These are phyloP conservation scores for Therioaphis trifolii DNA, from an alignment of 2,888 invertebrate genomes.

Conservation along the genomic window DNA sequence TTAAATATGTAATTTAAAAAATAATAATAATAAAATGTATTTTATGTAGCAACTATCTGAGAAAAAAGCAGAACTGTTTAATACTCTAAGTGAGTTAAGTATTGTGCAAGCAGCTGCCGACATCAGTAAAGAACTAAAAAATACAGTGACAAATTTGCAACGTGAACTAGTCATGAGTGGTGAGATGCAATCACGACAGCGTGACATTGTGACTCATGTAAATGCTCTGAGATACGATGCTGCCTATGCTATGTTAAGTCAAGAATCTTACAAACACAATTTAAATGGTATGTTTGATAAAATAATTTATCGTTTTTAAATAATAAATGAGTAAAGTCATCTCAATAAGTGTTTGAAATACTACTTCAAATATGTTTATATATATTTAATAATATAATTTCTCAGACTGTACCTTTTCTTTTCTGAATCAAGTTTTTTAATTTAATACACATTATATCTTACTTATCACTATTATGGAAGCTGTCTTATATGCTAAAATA, in stretches of 20 bases:
- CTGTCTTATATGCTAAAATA: too few relatives aligned
- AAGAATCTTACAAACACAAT: constrained; percentile 53
- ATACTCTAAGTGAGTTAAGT: constrained; percentile 56
- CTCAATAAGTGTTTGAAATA: background rate
- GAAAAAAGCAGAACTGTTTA: constrained; percentile 55
- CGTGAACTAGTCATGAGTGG: constrained; percentile 71
- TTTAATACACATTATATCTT: too few relatives aligned
- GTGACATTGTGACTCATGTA: constrained; percentile 40
- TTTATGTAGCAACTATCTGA: constrained; percentile 51
- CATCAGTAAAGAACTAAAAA: constrained; percentile 70
- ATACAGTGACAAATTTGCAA: constrained; percentile 73
- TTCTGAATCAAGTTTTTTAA: too few relatives aligned
- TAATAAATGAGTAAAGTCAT: background rate
- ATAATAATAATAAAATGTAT: too few relatives aligned
- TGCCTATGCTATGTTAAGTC: constrained; percentile 52
- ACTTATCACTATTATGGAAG: too few relatives aligned
- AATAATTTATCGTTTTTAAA: constrained; percentile 7
- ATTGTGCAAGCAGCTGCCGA: constrained; percentile 66
- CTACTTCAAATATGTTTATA: background rate
- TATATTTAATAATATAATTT: too few relatives aligned
- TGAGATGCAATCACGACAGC: constrained; percentile 68
- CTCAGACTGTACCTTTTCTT: too few relatives aligned
- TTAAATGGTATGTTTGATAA: constrained; percentile 30
- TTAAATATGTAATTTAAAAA: constrained; percentile 58
- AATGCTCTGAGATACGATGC: constrained; percentile 52